Evolutionary conservation across 2,888 invertebrate species (phyloP).

Genomic region (Parnassius smintheus): DNA sequence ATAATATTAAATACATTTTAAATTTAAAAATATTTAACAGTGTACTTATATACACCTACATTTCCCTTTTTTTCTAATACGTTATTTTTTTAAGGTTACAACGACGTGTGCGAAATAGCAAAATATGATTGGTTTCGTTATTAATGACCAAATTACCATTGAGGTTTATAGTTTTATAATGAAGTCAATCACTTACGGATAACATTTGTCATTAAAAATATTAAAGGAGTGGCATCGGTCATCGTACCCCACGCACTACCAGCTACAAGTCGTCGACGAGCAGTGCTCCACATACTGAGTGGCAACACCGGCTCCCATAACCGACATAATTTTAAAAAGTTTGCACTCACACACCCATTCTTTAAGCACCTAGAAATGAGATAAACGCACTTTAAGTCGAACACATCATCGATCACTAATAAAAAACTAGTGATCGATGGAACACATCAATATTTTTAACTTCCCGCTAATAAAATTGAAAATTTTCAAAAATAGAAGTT

Average conservation of each 20-base stretch:
- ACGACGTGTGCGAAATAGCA: conserved; percentile 11
- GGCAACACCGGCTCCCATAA: conserved; percentile 19
- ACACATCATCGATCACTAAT: no score
- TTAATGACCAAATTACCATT: conserved; percentile 14
- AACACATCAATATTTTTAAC: neutral
- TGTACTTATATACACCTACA: no score
- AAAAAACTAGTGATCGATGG: no score
- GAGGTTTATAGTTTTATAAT: conserved; percentile 20
- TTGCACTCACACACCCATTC: neutral
- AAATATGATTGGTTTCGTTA: neutral
- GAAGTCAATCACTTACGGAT: conserved; percentile 17
- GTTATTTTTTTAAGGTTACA: neutral
- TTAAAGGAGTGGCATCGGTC: conserved; percentile 19
- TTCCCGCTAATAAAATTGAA: no score
- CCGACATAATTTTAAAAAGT: conserved; percentile 7
- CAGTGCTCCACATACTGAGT: conserved; percentile 17
- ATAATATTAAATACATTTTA: no score
- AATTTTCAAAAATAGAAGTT: no score
- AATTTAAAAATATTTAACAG: no score
- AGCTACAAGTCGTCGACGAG: neutral
- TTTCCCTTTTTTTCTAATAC: no score
- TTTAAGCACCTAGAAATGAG: neutral
- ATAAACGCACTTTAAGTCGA: neutral
- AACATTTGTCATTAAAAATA: conserved; percentile 19
- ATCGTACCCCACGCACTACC: conserved; percentile 12